Percentiles rank a stretch among this genome's conserved stretches.
Evolutionary conservation across 2,888 invertebrate species (phyloP).

Genomic region (Sinopyrophorus schimmeli): DNA sequence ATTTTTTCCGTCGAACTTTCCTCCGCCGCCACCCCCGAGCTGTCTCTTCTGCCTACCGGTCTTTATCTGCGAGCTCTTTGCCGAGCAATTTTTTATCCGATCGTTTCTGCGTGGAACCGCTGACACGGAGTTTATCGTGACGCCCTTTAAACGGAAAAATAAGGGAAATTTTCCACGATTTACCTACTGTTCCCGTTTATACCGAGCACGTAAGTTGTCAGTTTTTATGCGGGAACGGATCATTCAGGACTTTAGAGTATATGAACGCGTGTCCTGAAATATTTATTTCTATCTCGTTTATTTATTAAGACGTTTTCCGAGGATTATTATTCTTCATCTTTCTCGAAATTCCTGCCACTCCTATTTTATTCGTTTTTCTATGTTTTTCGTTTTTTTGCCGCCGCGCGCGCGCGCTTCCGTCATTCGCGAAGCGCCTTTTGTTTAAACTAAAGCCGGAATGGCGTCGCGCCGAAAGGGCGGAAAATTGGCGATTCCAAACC

Average conservation of each 20-base stretch:
- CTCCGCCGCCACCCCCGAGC: too few relatives aligned
- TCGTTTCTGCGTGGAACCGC: constrained; percentile 39
- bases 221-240: constrained; percentile 38
- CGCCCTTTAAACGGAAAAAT: constrained; percentile 42
- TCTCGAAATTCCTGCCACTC: too few relatives aligned
- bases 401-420: too few relatives aligned
- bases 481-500: too few relatives aligned
- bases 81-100: constrained; percentile 33
- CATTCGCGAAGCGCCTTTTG: too few relatives aligned
- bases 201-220: constrained; percentile 42
- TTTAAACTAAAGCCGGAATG: too few relatives aligned
- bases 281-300: constrained; percentile 11
- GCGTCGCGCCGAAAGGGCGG: too few relatives aligned
- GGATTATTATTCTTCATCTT: too few relatives aligned
- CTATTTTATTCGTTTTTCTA: too few relatives aligned
- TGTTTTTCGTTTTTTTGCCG: too few relatives aligned
- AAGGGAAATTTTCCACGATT: constrained; percentile 42
- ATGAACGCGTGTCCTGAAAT: constrained; percentile 22
- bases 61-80: constrained; percentile 27
- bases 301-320: too few relatives aligned
- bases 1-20: constrained; percentile 28
- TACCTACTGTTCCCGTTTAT: constrained; percentile 39
- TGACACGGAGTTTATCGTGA: constrained; percentile 40
- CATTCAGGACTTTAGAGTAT: constrained; percentile 28
- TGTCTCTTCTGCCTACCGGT: constrained; percentile 27